A percentile compares a stretch with the other conserved stretches of the same genome.
Conservation (phyloP, 2,888 invertebrate genomes). For the Galerucella nymphaeae region DNA sequence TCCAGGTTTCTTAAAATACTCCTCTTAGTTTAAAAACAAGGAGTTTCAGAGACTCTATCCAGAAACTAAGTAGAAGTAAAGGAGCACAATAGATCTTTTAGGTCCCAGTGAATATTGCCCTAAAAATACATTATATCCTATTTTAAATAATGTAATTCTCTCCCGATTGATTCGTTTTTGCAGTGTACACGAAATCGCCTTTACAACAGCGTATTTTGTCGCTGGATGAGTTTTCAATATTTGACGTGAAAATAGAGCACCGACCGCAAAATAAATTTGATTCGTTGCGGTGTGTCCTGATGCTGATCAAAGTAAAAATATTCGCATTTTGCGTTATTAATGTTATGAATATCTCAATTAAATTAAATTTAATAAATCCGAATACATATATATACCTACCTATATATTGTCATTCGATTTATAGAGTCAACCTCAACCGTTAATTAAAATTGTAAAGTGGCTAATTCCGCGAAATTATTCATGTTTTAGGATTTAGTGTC, state of each 20-base stretch:
- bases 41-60: too few relatives aligned
- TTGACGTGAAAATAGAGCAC: slow-evolving; percentile 47
- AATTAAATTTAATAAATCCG: slow-evolving; percentile 46
- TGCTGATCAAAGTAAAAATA: slow-evolving; percentile 55
- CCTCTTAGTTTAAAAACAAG: too few relatives aligned
- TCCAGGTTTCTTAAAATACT: too few relatives aligned
- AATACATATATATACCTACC: neutral
- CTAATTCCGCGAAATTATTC: slow-evolving; percentile 34
- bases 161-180: too few relatives aligned
- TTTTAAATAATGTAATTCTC: too few relatives aligned
- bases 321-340: slow-evolving; percentile 50
- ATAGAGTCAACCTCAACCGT: slow-evolving; percentile 47
- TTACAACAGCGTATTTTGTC: slow-evolving; percentile 27
- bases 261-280: slow-evolving; percentile 54
- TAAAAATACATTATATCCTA: too few relatives aligned
- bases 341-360: slow-evolving; percentile 51
- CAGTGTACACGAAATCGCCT: neutral
- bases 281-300: slow-evolving; percentile 51
- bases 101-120: too few relatives aligned
- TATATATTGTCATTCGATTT: slow-evolving; percentile 48
- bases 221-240: slow-evolving; percentile 46
- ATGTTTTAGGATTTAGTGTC: slow-evolving; percentile 30
- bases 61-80: too few relatives aligned
- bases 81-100: too few relatives aligned
- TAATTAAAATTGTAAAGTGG: slow-evolving; percentile 51